A percentile compares a stretch with the other conserved stretches of the same genome.
Evolutionary conservation across 2,888 invertebrate species (phyloP).

Genomic region (Apamea epomidion): DNA sequence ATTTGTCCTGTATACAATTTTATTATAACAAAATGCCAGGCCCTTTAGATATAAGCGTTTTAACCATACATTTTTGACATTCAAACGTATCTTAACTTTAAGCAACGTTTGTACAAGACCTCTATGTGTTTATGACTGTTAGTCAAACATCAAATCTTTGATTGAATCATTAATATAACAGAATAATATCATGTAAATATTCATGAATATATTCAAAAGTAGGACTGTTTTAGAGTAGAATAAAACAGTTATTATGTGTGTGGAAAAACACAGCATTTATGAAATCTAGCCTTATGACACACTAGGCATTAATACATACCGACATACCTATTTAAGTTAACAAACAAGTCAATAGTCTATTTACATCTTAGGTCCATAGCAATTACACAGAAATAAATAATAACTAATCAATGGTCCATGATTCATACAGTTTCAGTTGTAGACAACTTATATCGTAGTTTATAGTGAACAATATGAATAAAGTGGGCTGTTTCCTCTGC

Average conservation of each 20-base stretch:
- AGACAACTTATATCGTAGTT: not conserved
- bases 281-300: not conserved
- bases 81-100: too few relatives aligned
- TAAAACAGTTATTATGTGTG: not conserved
- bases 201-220: not conserved
- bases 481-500: conserved; percentile 6
- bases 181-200: too few relatives aligned
- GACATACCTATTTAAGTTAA: too few relatives aligned
- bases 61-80: too few relatives aligned
- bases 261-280: not conserved
- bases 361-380: not conserved
- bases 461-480: not conserved
- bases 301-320: not conserved
- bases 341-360: not conserved
- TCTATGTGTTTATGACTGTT: too few relatives aligned
- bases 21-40: too few relatives aligned
- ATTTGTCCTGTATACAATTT: too few relatives aligned
- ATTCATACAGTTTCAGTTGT: conserved; percentile 26
- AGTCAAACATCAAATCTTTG: too few relatives aligned
- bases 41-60: too few relatives aligned
- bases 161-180: too few relatives aligned
- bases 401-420: not conserved
- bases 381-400: conserved; percentile 13
- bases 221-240: not conserved
- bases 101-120: too few relatives aligned